Conservation (phyloP, 2,113 vertebrate genomes). For the Beaufortia kweichowensis region DNA sequence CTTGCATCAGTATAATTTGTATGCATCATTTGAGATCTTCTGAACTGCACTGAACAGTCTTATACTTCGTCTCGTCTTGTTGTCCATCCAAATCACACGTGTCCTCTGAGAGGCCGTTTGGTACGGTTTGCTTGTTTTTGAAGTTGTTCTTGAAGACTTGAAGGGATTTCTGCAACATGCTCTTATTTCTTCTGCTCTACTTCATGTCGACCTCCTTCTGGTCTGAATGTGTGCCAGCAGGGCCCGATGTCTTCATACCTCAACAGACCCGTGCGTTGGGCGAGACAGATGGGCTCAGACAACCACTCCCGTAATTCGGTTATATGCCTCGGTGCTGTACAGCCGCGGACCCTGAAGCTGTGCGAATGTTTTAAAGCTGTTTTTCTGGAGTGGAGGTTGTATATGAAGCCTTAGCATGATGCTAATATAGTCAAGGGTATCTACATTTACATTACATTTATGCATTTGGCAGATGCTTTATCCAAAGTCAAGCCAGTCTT, state of each 20-base stretch:
- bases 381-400: background rate
- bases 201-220: constrained; percentile 68
- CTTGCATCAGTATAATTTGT: no score
- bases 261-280: background rate
- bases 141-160: constrained; percentile 53
- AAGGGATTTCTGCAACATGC: constrained; percentile 51
- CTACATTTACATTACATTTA: no score
- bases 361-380: background rate
- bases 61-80: no score
- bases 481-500: background rate
- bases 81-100: no score
- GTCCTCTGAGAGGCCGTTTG: background rate
- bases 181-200: constrained; percentile 71
- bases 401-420: background rate
- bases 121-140: background rate
- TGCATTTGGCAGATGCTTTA: no score
- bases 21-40: no score
- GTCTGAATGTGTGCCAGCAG: constrained; percentile 62
- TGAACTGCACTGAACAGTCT: no score
- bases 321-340: background rate
- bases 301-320: background rate
- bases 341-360: background rate
- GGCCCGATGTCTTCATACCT: constrained; percentile 42
- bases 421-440: background rate
- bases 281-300: constrained; percentile 16